Base-by-base conservation (phyloP, 2,113 vertebrate species). In the Todiramphus chloris region DNA sequence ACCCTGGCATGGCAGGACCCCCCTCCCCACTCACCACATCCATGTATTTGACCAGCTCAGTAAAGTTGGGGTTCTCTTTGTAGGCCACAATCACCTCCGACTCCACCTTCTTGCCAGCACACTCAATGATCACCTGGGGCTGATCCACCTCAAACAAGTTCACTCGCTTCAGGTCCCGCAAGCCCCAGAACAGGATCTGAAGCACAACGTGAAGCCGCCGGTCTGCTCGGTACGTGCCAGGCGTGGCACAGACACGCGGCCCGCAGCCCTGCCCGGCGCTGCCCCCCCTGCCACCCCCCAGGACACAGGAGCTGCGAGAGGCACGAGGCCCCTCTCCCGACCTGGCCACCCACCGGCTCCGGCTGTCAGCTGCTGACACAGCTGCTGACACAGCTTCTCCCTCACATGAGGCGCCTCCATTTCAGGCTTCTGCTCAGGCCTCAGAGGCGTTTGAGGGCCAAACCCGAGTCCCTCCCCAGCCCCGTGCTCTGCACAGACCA, bases 111-210 rank as follows among this genome's bases (percentile, higher is more conserved):
- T 94, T 96, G 33, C 99, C 99, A 1, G 98, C 98, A 95, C 99
- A 99, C 97, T 99, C 99, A 63, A 99, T 97, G 83, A 97, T 98
- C 85, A 99, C 98, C 91, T 99, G 97, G 8, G 99, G 99, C 28
- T 98, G 98, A 79, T 99, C 98, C 83, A 99, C 99, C 91, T 99
- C 98, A 1, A 99, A 99, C 50, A 99, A 96, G 69, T 99, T 98
- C 90, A 99, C 98, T 33, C 98, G 93, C 87, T 98, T 99, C 76
- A 99, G 98, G 86, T 98, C 98, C 46, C 99, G 96, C 37, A 99
- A 96, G 56, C 99, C 99, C 99, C 99, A 99, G 97, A 99, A 99
- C 69, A 99, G 97, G 91, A 99, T 98, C 99, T 99, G 92, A 69
- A 95, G 67, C 77, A 91, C 69, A 83, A 74, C 10, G 62, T 3